Base-by-base conservation (phyloP, 2,113 vertebrate genomes). In the Brachionichthys hirsutus region DNA sequence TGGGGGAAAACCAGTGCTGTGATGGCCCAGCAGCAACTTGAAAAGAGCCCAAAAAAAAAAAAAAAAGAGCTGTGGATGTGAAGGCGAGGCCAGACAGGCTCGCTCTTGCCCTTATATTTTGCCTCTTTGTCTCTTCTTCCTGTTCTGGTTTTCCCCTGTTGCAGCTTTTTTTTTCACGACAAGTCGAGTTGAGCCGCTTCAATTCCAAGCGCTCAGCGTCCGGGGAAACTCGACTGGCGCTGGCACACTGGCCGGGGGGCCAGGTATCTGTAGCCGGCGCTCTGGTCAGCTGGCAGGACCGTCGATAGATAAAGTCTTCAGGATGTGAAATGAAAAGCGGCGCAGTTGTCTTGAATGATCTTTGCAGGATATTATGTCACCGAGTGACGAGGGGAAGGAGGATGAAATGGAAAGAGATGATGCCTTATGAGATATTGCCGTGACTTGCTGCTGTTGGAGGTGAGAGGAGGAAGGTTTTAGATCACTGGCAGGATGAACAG, bases 221-320 rank as follows among this genome's bases (percentile, higher is more conserved):
- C 71, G 56, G 74, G 76, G 78, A 86, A 78, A 54, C 77, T 62
- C 16, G 16, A 15, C 69, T 85, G 81, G 80, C 67, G 68, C 36
- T 16, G 67, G 58, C 13, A 5, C 65, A 18, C 64, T 77, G 72
- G 80, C 73, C 16, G 3, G 1, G 1, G 54, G 59, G 69, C 70
- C 76, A 77, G 67, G 66, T 60, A 62, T 85, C 58, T 67, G 71
- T 54, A 79, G 79, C 82, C 65, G 38, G 60, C 57, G 55, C 59
- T 70, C 53, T 54, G 73, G 79, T 81, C 76, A 78, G 68, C 58
- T 82, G 81, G 88, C 81, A 82, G 48, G 56, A 55, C 64, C 35
- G 65, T 41, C 70, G 61, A 60, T 73, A 73, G 78, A 78, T 85
- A 76, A 85, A 86, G 70, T 77, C 75, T 60, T 77, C 78, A 80